phyloP scores from a whole-genome alignment of 2,113 vertebrate species.

The Nothobranchius kuhntae region DNA sequence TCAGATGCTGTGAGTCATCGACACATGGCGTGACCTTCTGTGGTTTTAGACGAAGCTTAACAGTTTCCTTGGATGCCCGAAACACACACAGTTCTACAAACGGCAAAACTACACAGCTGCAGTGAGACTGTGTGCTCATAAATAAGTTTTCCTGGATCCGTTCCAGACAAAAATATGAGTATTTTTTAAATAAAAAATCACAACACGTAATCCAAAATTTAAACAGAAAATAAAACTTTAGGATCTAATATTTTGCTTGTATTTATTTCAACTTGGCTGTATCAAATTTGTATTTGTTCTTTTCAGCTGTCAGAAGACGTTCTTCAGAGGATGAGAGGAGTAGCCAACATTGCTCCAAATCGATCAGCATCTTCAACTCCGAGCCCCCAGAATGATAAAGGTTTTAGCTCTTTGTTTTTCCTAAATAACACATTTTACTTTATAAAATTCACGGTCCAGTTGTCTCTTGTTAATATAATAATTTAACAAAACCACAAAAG shows the following conservation, averaged over 20 bases:
- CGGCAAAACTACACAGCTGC: background rate
- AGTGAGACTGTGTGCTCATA: background rate
- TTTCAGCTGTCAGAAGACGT: constrained; percentile 77
- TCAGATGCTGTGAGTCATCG: constrained; percentile 61
- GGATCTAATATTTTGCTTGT: background rate
- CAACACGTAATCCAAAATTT: background rate
- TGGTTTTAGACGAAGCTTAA: constrained; percentile 43
- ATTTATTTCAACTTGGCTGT: background rate
- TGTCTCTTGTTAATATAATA: background rate
- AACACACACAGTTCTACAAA: background rate
- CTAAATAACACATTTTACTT: fast-evolving
- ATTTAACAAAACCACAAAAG: background rate
- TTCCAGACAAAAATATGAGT: too few species aligned
- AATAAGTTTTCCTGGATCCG: background rate
- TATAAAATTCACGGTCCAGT: background rate
- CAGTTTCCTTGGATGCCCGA: constrained; percentile 26
- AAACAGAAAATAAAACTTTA: background rate
- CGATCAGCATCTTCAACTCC: constrained; percentile 24
- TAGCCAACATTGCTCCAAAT: constrained; percentile 60
- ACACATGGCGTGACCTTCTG: constrained; percentile 23
- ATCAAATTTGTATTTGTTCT: background rate
- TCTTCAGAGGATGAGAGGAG: constrained; percentile 78
- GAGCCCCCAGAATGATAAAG: constrained; percentile 47
- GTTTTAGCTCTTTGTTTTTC: background rate
- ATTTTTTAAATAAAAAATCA: background rate